These are phyloP conservation scores for Amphiduros pacificus DNA, from an alignment of 2,888 invertebrate genomes.

Conservation along the genomic window DNA sequence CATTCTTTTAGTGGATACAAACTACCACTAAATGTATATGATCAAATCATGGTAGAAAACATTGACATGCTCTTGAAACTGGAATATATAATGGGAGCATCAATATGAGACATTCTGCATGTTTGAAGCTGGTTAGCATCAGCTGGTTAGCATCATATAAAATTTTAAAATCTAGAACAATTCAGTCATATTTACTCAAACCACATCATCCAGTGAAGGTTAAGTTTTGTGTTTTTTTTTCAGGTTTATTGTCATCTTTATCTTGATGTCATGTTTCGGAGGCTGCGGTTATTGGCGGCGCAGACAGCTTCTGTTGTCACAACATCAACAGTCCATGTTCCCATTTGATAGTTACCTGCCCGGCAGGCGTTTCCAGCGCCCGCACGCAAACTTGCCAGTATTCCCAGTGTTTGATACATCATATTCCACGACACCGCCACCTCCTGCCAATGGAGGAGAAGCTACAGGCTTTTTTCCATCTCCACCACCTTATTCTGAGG, in stretches of 20 bases:
- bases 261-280: constrained; percentile 50
- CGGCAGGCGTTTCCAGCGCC: neutral
- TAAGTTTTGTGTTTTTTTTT: neutral
- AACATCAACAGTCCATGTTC: constrained; percentile 16
- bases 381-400: neutral
- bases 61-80: too few relatives aligned
- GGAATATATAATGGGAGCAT: too few relatives aligned
- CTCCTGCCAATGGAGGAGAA: neutral
- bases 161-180: too few relatives aligned
- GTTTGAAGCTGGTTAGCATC: too few relatives aligned
- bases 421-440: constrained; percentile 3
- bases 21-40: too few relatives aligned
- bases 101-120: too few relatives aligned
- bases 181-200: too few relatives aligned
- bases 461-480: constrained; percentile 17
- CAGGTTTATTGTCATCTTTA: constrained; percentile 27
- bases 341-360: constrained; percentile 9
- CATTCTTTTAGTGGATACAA: too few relatives aligned
- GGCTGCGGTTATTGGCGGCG: constrained; percentile 55
- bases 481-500: constrained; percentile 25
- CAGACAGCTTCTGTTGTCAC: constrained; percentile 34
- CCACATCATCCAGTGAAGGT: too few relatives aligned
- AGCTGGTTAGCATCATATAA: too few relatives aligned
- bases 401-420: constrained; percentile 3
- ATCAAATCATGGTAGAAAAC: too few relatives aligned